Base-by-base conservation (phyloP, 2,888 invertebrate genomes). In the Linhomoeus sp. region DNA sequence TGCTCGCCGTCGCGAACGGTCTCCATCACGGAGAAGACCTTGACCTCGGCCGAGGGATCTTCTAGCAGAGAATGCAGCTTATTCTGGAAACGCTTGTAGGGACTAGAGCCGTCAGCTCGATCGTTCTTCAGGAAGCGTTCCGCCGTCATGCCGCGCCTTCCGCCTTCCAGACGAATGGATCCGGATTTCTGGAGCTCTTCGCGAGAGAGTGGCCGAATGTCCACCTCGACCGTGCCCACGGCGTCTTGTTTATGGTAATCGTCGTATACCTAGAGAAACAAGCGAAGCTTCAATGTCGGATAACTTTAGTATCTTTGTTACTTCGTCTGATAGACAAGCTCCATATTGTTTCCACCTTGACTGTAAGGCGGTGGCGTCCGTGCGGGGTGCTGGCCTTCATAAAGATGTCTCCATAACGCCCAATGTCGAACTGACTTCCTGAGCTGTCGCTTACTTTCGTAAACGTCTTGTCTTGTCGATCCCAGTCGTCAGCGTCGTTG, bases 401-500 rank as follows among this genome's bases (percentile, higher is more conserved):
- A n/a, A n/a, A n/a, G n/a, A n/a, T n/a, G n/a, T n/a, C n/a, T n/a
- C n/a, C n/a, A n/a, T 14, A n/a, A 67, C 92, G 90, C 65, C 84
- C 86, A 0, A 88, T 88, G 70, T 58, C 56, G n/a, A n/a, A n/a
- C n/a, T n/a, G n/a, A n/a, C n/a, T n/a, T 3, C n/a, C 29, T 7
- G 3, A 26, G 7, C 26, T 14, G 19, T 41, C 26, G 3, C 5
- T 5, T 3, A 7, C 7, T 14, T 26, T 41, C 19, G 50, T 50
- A 56, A 57, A 97, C 61, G 83, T 86, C 68, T 97, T 97, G 66
- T 94, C 92, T 0, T 83, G 84, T 53, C 90, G 71, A 70, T 97
- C 97, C 94, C 94, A 97, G 66, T 97, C 97, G 67, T 97, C 97
- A 53, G 84, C 72, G 70, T 97, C 97, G 63, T 86, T 85, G 1